Evolutionary conservation across 2,888 invertebrate species (phyloP).

Genomic region (Empis stercorea): DNA sequence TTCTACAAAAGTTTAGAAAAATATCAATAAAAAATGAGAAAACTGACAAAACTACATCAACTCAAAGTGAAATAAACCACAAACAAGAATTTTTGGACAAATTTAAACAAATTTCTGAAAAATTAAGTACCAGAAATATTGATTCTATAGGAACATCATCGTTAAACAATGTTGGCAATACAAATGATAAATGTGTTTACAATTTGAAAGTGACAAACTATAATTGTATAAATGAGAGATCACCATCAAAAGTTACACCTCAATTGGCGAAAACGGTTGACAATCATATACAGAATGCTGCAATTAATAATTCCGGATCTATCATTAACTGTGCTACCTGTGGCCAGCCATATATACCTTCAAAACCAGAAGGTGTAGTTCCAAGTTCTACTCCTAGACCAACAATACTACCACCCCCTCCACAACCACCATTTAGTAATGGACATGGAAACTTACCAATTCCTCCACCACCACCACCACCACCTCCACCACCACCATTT

Average conservation of each 20-base stretch:
- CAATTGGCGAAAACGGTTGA: background rate
- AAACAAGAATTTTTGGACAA: too few species aligned
- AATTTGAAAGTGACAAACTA: too few species aligned
- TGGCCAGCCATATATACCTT: background rate
- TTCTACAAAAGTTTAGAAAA: slow-evolving; percentile 5
- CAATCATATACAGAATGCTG: too few species aligned
- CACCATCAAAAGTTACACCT: background rate
- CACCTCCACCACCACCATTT: background rate
- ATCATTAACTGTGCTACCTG: background rate
- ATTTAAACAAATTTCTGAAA: too few species aligned
- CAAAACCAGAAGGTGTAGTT: background rate
- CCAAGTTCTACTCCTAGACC: too few species aligned
- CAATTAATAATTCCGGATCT: background rate
- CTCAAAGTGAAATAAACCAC: too few species aligned
- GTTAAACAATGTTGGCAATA: background rate
- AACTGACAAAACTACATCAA: too few species aligned
- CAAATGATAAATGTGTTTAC: slow-evolving; percentile 1
- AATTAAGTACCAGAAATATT: too few species aligned
- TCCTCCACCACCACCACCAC: too few species aligned
- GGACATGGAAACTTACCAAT: too few species aligned
- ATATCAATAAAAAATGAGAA: background rate
- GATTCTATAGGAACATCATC: too few species aligned
- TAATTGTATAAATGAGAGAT: background rate
- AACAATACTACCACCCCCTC: too few species aligned
- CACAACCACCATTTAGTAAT: background rate